Evolutionary conservation across 2,888 invertebrate species (phyloP).

Genomic region (Cosmopolites sordidus): DNA sequence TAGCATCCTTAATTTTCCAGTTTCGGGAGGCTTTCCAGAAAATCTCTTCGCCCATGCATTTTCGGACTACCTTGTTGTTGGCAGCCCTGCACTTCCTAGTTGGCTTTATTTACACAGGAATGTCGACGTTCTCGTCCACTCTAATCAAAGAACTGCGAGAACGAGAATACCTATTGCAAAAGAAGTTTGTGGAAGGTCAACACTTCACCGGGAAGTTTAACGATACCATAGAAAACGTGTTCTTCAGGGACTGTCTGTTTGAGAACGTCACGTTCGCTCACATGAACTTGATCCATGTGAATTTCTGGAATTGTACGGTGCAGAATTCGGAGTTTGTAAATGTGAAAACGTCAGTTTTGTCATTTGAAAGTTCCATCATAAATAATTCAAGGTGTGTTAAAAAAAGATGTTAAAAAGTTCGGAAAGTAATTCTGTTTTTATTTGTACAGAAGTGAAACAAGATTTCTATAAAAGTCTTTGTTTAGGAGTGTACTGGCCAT

Average conservation of each 20-base stretch:
- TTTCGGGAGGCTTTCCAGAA: slow-evolving; percentile 68
- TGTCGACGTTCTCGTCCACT: slow-evolving; percentile 54
- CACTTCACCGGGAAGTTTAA: slow-evolving; percentile 51
- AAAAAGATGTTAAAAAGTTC: no score
- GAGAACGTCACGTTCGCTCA: slow-evolving; percentile 62
- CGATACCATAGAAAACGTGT: slow-evolving; percentile 60
- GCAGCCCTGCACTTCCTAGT: slow-evolving; percentile 56
- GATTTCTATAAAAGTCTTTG: not conserved
- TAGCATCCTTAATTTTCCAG: slow-evolving; percentile 52
- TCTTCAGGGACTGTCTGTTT: slow-evolving; percentile 59
- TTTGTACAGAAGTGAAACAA: not conserved
- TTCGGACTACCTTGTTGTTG: slow-evolving; percentile 59
- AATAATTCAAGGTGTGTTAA: slow-evolving; percentile 57
- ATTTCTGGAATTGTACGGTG: slow-evolving; percentile 67
- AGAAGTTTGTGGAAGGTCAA: slow-evolving; percentile 35
- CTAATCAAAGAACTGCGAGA: slow-evolving; percentile 51
- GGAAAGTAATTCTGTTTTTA: no score
- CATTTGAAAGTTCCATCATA: slow-evolving; percentile 60
- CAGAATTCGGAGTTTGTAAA: slow-evolving; percentile 65
- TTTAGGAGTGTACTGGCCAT: no score
- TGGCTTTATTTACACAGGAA: slow-evolving; percentile 51
- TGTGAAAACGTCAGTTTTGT: slow-evolving; percentile 66
- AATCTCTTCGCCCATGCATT: slow-evolving; percentile 60
- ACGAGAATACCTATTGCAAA: slow-evolving; percentile 39
- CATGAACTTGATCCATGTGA: slow-evolving; percentile 66